Percentiles rank a stretch among this genome's conserved stretches.
phyloP scores from a whole-genome alignment of 2,113 vertebrate species.

The Oreocharis arfaki region DNA sequence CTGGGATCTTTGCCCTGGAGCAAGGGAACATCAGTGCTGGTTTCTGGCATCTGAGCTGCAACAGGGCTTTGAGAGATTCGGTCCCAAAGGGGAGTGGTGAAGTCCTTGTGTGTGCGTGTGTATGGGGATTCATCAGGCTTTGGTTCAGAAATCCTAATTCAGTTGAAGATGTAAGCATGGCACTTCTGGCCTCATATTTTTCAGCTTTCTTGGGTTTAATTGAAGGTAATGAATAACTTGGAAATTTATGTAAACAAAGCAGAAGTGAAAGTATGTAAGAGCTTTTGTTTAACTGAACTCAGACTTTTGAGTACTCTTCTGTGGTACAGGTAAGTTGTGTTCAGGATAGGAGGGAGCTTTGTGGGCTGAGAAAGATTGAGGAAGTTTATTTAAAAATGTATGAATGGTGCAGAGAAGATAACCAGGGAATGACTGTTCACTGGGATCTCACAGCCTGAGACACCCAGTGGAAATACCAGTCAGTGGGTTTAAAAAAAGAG shows the following conservation, averaged over 20 bases:
- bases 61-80: neutral
- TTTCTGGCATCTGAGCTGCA: neutral
- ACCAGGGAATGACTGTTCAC: neutral
- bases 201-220: neutral
- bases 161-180: neutral
- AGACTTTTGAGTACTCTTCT: neutral
- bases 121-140: neutral
- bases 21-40: neutral
- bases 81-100: accelerated
- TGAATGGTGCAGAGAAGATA: neutral
- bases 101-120: neutral
- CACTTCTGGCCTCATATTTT: neutral
- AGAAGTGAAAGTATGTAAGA: neutral
- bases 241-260: neutral
- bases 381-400: neutral
- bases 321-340: neutral
- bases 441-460: neutral
- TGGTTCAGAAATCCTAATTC: neutral
- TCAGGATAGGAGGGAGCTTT: neutral
- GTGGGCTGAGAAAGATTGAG: neutral
- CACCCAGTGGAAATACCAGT: neutral
- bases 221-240: neutral
- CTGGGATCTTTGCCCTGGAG: neutral
- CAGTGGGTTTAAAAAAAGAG: neutral
- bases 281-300: neutral